phyloP scores from a whole-genome alignment of 2,888 invertebrate species.

The Rhorus exstirpatorius region DNA sequence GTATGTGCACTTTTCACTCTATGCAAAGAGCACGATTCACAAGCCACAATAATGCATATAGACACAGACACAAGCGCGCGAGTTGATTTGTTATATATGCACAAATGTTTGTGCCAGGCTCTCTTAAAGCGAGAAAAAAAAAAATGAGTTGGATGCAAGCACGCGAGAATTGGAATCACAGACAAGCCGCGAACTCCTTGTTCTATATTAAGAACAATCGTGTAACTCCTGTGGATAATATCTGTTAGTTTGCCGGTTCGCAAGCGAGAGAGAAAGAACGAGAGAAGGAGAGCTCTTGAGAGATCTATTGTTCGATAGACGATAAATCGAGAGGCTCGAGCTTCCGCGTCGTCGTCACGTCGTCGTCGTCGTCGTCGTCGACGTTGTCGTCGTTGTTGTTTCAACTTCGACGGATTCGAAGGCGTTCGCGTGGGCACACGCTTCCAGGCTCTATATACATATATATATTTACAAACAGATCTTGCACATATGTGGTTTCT shows the following conservation, averaged over 20 bases:
- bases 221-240: conserved; percentile 54
- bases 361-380: conserved; percentile 43
- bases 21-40: conserved; percentile 35
- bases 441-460: not conserved
- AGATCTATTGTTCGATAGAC: conserved; percentile 69
- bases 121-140: conserved; percentile 12
- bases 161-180: conserved; percentile 61
- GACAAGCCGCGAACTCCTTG: conserved; percentile 57
- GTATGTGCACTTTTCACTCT: conserved; percentile 13
- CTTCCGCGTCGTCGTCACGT: conserved; percentile 66
- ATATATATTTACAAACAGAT: not conserved
- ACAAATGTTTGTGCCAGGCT: too few relatives aligned
- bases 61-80: too few relatives aligned
- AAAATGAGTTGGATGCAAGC: conserved; percentile 11
- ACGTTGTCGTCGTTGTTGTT: conserved; percentile 25
- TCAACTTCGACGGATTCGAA: conserved; percentile 53
- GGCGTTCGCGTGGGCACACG: conserved; percentile 66
- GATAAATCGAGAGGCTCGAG: conserved; percentile 65
- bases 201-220: conserved; percentile 68
- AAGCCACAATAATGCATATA: conserved; percentile 15
- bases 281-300: conserved; percentile 9
- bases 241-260: conserved; percentile 27
- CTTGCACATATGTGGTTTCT: not conserved
- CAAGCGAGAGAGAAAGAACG: conserved; percentile 1
- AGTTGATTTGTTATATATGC: too few relatives aligned